Evolutionary conservation across 2,888 invertebrate genomes (phyloP).

Genomic region (Agonopterix alstromeriana): DNA sequence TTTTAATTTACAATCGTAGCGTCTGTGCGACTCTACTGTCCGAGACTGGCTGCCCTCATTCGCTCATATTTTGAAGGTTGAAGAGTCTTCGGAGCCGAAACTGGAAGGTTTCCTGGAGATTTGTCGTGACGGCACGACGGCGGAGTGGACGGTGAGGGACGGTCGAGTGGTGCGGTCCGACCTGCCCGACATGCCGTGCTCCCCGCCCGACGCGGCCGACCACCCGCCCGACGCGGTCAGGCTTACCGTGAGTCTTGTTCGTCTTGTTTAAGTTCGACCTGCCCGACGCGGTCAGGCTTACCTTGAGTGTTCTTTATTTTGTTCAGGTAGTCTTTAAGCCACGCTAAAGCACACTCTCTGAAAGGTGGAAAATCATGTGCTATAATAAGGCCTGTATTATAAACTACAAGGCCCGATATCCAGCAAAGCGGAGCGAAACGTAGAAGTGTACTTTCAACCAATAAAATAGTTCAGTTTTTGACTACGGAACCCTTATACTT

Average conservation of each 20-base stretch:
- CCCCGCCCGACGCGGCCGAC: slow-evolving; percentile 74
- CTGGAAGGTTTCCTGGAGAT: slow-evolving; percentile 72
- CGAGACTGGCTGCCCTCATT: too few relatives aligned
- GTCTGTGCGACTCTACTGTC: too few relatives aligned
- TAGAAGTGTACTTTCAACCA: too few relatives aligned
- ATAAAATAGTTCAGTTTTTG: too few relatives aligned
- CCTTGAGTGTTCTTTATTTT: too few relatives aligned
- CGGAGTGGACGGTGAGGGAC: slow-evolving; percentile 77
- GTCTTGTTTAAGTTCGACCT: background rate
- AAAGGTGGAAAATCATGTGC: too few relatives aligned
- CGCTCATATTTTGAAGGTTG: background rate
- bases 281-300: too few relatives aligned
- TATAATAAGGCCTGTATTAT: too few relatives aligned
- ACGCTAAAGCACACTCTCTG: background rate
- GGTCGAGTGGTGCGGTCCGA: slow-evolving; percentile 70
- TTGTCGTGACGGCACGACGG: slow-evolving; percentile 76
- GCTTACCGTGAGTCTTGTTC: slow-evolving; percentile 36
- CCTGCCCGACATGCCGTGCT: slow-evolving; percentile 77
- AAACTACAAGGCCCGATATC: too few relatives aligned
- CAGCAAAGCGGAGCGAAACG: too few relatives aligned
- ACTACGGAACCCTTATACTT: too few relatives aligned
- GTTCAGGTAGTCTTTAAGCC: background rate
- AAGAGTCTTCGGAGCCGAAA: slow-evolving; percentile 28
- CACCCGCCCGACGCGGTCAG: slow-evolving; percentile 27
- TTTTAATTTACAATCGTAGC: too few relatives aligned